Conservation (phyloP, 2,888 invertebrate genomes). For the Cotesia congregata region DNA sequence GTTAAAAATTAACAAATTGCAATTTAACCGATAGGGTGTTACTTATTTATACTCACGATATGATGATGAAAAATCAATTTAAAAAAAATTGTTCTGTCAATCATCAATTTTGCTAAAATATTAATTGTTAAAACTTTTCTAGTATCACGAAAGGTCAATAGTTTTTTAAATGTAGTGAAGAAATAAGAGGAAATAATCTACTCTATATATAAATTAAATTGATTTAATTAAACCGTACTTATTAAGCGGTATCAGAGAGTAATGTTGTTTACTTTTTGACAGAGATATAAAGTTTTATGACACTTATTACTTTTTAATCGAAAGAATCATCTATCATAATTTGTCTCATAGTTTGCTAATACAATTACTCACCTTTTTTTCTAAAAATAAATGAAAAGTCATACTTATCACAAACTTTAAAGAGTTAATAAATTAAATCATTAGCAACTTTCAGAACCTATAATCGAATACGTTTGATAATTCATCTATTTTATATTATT, state of each 20-base stretch:
- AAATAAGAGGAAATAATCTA: too few relatives aligned
- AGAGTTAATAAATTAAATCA: slow-evolving; percentile 48
- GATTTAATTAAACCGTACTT: too few relatives aligned
- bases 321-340: slow-evolving; percentile 59
- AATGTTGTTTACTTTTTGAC: slow-evolving; percentile 37
- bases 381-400: slow-evolving; percentile 43
- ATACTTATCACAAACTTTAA: slow-evolving; percentile 21
- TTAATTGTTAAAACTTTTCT: too few relatives aligned
- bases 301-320: slow-evolving; percentile 25
- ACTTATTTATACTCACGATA: background rate
- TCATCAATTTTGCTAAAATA: too few relatives aligned
- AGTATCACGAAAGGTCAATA: too few relatives aligned
- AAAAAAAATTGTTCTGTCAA: too few relatives aligned
- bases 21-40: background rate
- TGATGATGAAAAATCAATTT: too few relatives aligned
- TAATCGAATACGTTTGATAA: too few relatives aligned
- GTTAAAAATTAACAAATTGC: background rate
- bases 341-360: slow-evolving; percentile 53
- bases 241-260: background rate
- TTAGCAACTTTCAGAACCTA: slow-evolving; percentile 8
- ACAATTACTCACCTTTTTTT: slow-evolving; percentile 50
- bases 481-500: too few relatives aligned
- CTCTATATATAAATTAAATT: too few relatives aligned
- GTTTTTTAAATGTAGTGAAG: too few relatives aligned
- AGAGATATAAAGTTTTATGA: slow-evolving; percentile 3